A percentile compares a stretch with the other conserved stretches of the same genome.
phyloP scores from a whole-genome alignment of 2,888 invertebrate genomes.

The Noctua janthina region DNA sequence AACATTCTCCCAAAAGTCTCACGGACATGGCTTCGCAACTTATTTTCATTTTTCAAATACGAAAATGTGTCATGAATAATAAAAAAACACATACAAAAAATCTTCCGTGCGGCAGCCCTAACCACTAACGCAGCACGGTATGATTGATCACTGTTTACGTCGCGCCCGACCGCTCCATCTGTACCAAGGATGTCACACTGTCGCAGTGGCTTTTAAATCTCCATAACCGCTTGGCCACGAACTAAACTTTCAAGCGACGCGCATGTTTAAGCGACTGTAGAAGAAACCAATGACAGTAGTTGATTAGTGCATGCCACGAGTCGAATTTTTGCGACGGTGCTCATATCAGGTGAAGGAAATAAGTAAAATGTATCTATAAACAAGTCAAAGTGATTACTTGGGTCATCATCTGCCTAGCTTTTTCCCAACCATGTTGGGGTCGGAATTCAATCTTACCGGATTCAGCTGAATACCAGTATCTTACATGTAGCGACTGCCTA shows the following conservation, averaged over 20 bases:
- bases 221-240: neutral
- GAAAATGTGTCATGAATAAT: constrained; percentile 58
- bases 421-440: too few species aligned
- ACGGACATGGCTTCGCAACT: constrained; percentile 42
- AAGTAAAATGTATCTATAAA: neutral
- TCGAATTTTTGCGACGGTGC: neutral
- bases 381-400: too few species aligned
- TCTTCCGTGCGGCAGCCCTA: constrained; percentile 56
- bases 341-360: neutral
- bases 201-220: constrained; percentile 35
- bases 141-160: constrained; percentile 68
- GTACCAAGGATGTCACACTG: constrained; percentile 56
- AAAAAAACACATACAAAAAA: constrained; percentile 54
- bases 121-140: constrained; percentile 48
- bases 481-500: too few species aligned
- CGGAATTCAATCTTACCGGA: too few species aligned
- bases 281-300: neutral
- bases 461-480: too few species aligned
- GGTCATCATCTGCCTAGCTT: too few species aligned
- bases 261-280: neutral
- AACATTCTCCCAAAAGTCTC: constrained; percentile 20
- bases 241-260: neutral
- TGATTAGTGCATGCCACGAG: neutral
- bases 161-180: constrained; percentile 62
- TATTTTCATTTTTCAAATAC: constrained; percentile 38